Conservation (phyloP, 1,140 invertebrate species). For the Rhizoglyphus robini region DNA sequence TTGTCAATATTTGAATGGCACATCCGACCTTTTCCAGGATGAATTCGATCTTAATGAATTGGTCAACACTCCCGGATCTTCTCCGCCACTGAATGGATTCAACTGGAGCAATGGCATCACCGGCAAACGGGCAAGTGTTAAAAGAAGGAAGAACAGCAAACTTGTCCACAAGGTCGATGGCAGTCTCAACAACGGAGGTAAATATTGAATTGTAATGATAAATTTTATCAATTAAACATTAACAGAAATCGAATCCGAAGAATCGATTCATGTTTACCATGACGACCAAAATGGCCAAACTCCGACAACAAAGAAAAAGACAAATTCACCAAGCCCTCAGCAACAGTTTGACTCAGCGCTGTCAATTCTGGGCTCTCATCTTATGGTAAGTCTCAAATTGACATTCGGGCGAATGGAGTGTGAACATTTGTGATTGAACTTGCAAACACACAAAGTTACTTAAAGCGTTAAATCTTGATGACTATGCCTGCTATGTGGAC, state of each 20-base stretch:
- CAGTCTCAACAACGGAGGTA: background rate
- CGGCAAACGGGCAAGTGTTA: background rate
- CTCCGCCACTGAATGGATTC: background rate
- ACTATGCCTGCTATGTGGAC: background rate
- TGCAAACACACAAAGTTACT: background rate
- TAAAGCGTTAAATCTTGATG: background rate
- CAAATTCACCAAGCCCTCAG: background rate
- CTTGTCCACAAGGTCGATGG: background rate
- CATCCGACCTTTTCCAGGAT: background rate
- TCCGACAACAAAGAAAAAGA: background rate
- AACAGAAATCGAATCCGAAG: background rate
- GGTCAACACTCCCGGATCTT: background rate
- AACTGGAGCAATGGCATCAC: background rate
- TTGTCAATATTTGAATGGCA: background rate
- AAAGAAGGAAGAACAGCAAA: background rate
- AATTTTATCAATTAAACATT: background rate
- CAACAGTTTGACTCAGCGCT: background rate
- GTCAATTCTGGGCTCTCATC: background rate
- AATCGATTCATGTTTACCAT: background rate
- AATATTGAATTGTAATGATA: background rate
- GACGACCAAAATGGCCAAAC: background rate
- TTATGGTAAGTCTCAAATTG: constrained; percentile 6
- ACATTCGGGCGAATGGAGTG: too few relatives aligned
- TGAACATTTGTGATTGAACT: background rate
- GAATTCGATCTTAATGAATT: background rate